Percentiles rank a stretch among this genome's conserved stretches.
phyloP scores from a whole-genome alignment of 2,113 vertebrate genomes.

The Phrynocephalus versicolor region DNA sequence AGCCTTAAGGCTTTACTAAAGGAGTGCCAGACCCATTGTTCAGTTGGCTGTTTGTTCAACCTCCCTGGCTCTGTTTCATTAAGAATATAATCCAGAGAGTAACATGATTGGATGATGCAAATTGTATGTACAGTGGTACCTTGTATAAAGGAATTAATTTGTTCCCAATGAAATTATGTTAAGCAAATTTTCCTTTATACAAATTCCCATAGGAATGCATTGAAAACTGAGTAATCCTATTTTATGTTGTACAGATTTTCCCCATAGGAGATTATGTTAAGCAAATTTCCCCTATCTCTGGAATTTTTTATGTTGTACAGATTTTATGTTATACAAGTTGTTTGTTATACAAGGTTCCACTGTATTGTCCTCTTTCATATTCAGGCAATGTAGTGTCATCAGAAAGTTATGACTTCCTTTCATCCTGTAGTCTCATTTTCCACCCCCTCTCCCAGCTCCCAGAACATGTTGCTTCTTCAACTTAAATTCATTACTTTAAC shows the following conservation, averaged over 20 bases:
- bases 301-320: too few relatives aligned
- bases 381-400: conserved; percentile 41
- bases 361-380: conserved; percentile 52
- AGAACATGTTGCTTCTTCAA: not conserved
- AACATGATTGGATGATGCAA: conserved; percentile 54
- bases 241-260: too few relatives aligned
- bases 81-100: conserved; percentile 57
- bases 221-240: too few relatives aligned
- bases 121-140: too few relatives aligned
- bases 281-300: too few relatives aligned
- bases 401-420: conserved; percentile 58
- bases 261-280: too few relatives aligned
- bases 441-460: not conserved
- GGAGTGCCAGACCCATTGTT: conserved; percentile 53
- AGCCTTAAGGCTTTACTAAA: conserved; percentile 47
- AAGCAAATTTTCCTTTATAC: too few relatives aligned
- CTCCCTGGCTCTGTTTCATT: conserved; percentile 34
- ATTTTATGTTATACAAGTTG: too few relatives aligned
- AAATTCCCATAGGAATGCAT: too few relatives aligned
- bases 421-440: conserved; percentile 30
- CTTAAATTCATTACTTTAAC: not conserved
- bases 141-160: too few relatives aligned
- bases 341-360: too few relatives aligned
- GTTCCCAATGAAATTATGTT: too few relatives aligned
- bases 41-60: conserved; percentile 49